phyloP scores from a whole-genome alignment of 2,888 invertebrate species.

The Corythucha ciliata region DNA sequence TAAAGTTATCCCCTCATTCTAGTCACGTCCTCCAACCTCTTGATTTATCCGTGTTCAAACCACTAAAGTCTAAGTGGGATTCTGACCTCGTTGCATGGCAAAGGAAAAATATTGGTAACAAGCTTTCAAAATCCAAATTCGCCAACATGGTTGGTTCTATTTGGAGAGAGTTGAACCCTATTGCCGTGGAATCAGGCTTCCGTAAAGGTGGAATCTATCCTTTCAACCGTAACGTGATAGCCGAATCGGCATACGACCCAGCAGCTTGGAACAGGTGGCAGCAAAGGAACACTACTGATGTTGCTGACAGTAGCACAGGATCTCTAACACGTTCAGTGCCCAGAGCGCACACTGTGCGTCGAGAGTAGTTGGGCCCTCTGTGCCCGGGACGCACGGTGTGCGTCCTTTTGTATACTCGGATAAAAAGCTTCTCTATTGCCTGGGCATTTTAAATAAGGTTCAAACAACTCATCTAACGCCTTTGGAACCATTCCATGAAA shows the following conservation, averaged over 20 bases:
- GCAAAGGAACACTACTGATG: too few species aligned
- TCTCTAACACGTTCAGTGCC: too few species aligned
- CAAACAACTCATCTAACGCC: too few species aligned
- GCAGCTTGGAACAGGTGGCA: background rate
- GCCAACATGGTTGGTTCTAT: conserved; percentile 3
- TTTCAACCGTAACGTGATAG: background rate
- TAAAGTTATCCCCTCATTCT: conserved; percentile 38
- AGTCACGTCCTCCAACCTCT: conserved; percentile 21
- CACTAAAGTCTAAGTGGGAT: conserved; percentile 11
- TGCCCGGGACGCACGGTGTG: too few species aligned
- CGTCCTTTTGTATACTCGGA: too few species aligned
- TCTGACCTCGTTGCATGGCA: background rate
- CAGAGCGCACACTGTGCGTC: too few species aligned
- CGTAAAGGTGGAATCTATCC: conserved; percentile 1
- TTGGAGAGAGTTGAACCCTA: conserved; percentile 4
- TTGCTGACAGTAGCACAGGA: too few species aligned
- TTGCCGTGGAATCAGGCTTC: background rate
- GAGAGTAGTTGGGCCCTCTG: too few species aligned
- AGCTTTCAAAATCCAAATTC: conserved; percentile 4
- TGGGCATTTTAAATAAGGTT: too few species aligned
- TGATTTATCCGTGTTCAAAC: conserved; percentile 34
- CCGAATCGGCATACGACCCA: background rate
- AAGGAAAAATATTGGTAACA: background rate
- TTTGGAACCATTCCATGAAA: too few species aligned
- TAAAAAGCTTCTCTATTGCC: too few species aligned